Conservation (phyloP, 2,113 vertebrate genomes). For the Tinamus guttatus region DNA sequence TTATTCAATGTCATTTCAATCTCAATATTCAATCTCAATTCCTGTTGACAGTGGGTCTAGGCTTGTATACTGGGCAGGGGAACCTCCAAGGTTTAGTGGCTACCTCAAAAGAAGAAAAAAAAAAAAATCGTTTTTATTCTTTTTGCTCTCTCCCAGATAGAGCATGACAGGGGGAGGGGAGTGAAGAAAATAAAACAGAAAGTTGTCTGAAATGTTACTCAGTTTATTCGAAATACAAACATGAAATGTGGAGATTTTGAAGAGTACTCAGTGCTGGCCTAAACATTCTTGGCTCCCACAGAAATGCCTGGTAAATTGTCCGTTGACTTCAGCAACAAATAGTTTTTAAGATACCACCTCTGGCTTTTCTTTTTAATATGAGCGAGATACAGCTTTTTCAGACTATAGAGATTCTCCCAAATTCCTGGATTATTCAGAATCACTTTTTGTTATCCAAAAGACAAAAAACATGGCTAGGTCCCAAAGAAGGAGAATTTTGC, state of each 20-base stretch:
- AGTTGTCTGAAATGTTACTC: background rate
- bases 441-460: background rate
- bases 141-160: background rate
- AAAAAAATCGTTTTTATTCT: background rate
- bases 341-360: background rate
- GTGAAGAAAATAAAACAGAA: background rate
- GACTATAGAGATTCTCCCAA: background rate
- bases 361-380: background rate
- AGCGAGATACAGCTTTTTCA: background rate
- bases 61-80: background rate
- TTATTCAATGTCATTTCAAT: background rate
- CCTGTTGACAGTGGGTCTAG: background rate
- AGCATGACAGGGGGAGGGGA: background rate
- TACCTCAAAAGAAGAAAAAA: background rate
- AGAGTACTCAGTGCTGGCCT: background rate
- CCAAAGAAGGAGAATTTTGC: background rate
- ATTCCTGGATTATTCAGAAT: background rate
- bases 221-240: constrained; percentile 15
- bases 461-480: background rate
- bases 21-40: no score
- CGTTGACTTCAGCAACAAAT: background rate
- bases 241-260: background rate
- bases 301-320: background rate
- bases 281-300: background rate
- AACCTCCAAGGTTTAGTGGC: background rate